A percentile compares a stretch with the other conserved stretches of the same genome.
Evolutionary conservation across 2,797 vertebrate genomes (phyloP).

Genomic region (Microchirus variegatus): DNA sequence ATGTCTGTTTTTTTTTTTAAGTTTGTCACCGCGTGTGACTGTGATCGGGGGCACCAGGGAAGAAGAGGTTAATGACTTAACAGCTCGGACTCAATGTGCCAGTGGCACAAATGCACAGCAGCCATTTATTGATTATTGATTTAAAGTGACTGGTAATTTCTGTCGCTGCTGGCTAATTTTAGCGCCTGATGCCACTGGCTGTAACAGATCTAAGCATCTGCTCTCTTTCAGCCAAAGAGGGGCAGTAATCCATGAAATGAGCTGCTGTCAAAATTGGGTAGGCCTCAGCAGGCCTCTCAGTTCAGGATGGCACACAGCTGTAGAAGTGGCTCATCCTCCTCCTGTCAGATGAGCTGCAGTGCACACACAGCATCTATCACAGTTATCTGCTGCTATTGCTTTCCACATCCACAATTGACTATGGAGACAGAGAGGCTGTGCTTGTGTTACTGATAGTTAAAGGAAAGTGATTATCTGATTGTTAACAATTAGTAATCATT

Average conservation of each 20-base stretch:
- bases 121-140: constrained; percentile 34
- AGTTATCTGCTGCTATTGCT: not conserved
- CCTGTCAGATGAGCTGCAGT: constrained; percentile 17
- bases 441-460: not conserved
- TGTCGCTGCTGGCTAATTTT: constrained; percentile 14
- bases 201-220: constrained; percentile 18
- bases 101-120: not conserved
- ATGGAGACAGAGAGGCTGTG: not conserved
- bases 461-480: too few relatives aligned
- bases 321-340: constrained; percentile 19
- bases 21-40: too few relatives aligned
- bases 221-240: constrained; percentile 13
- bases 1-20: too few relatives aligned
- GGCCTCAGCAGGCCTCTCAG: constrained; percentile 7
- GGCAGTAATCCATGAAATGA: constrained; percentile 46
- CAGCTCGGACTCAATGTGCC: too few relatives aligned
- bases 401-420: not conserved
- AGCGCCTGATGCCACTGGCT: not conserved
- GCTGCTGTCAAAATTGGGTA: constrained; percentile 32
- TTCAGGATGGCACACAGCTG: constrained; percentile 19
- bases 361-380: constrained; percentile 7
- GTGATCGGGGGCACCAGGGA: too few relatives aligned
- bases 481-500: not conserved
- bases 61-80: constrained; percentile 6
- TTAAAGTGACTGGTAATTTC: constrained; percentile 9